Base-by-base conservation (phyloP, 2,797 vertebrate species). In the Sebastes trivittatus region DNA sequence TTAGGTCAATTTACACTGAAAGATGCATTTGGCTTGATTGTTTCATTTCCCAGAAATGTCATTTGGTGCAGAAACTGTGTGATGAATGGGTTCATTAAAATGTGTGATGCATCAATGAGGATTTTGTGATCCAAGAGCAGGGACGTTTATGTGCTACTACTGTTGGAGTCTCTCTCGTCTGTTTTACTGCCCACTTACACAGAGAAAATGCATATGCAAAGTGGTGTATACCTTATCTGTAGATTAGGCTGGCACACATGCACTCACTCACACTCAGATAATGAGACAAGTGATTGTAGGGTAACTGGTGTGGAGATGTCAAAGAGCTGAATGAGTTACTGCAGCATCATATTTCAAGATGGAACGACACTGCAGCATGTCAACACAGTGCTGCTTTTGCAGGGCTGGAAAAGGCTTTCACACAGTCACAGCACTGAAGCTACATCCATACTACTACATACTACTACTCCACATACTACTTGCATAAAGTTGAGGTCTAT, bases 161-260 rank as follows among this genome's bases (percentile, higher is more conserved):
- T 0, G 46, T 29, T 66, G 22, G 34, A 29, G 29, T 77, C 7
- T 64, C 18, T 49, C 60, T 80, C 6, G n/a, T 73, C 18, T 20
- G 23, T 62, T 79, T 67, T 52, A 56, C 52, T 61, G 34, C 46
- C 6, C 2, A 1, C 14, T 56, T 52, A 22, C 11, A 38, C 16
- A 22, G 30, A 29, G 25, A 81, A 46, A 27, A 64, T 36, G 56
- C 34, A 9, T 4, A 87, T 86, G 85, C 75, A 92, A 88, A 93
- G 77, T 27, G 25, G 62, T 13, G 78, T 9, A 52, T 25, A 55
- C 7, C 20, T 49, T 86, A 88, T 91, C 88, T 79, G 5, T 25
- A n/a, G 70, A 16, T 5, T 60, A 20, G 59, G 30, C 72, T 32
- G 54, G 61, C 27, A 63, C 46, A 80, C 2, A 27, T 23, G 22